Conservation (phyloP, 2,888 invertebrate genomes). For the Colletes collaris region DNA sequence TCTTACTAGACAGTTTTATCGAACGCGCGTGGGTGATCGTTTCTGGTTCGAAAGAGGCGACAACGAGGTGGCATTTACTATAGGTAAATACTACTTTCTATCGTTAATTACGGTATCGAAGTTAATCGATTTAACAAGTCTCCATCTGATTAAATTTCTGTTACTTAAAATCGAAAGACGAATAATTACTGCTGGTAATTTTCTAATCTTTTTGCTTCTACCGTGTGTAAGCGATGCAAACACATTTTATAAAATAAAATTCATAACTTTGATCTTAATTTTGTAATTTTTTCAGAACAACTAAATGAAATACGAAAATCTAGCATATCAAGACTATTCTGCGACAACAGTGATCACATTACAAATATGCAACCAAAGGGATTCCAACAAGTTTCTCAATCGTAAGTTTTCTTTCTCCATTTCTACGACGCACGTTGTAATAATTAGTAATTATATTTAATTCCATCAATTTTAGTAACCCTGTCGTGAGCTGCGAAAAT, state of each 20-base stretch:
- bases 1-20: slow-evolving; percentile 93
- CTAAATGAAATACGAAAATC: slow-evolving; percentile 90
- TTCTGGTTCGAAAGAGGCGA: slow-evolving; percentile 92
- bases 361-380: slow-evolving; percentile 74
- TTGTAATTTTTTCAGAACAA: slow-evolving; percentile 84
- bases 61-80: slow-evolving; percentile 86
- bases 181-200: too few species aligned
- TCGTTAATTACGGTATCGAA: too few species aligned
- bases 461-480: slow-evolving; percentile 85
- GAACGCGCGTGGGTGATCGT: slow-evolving; percentile 93
- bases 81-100: slow-evolving; percentile 82
- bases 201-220: too few species aligned
- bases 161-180: too few species aligned
- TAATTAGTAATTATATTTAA: slow-evolving; percentile 7
- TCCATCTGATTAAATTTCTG: too few species aligned
- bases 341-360: slow-evolving; percentile 89
- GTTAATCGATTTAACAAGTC: too few species aligned
- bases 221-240: too few species aligned
- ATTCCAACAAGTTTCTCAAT: slow-evolving; percentile 86
- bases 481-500: slow-evolving; percentile 86
- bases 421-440: not conserved
- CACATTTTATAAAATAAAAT: too few species aligned
- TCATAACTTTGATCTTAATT: not conserved
- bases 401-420: slow-evolving; percentile 82
- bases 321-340: slow-evolving; percentile 90